Base-by-base conservation (phyloP, 1,140 invertebrate species). In the Euglossa dilemma region DNA sequence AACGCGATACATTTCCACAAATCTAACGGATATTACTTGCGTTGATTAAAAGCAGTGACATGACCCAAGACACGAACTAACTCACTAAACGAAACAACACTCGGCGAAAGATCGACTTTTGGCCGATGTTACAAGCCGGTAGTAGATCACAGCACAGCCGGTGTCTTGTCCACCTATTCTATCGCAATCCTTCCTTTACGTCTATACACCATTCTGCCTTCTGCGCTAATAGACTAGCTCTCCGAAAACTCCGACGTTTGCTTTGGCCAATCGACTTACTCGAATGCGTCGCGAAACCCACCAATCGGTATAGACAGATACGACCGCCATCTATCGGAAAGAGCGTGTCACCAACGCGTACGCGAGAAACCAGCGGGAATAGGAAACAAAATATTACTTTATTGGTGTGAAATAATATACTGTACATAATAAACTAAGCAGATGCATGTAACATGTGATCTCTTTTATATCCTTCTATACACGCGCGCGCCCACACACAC, bases 11-110 rank as follows among this genome's bases (percentile, higher is more conserved):
- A n/a, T 43, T 50, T 59, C 67, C 28, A 36, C 16, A 14, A 43
- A 36, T 67, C 66, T 36, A 45, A 50, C 61, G 18, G 43, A 63
- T 80, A 87, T 91, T 91, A 91, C 90, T 88, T 90, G 86, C 67
- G 73, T 66, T 77, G 4, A 69, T 70, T 47, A 73, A 86, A 75
- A 89, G 67, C 36, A 83, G 54, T 80, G 83, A 75, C 89, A 90
- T 90, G 64, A 12, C 18, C 20, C 5, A 23, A 45, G 52, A 80
- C 43, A n/a, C 73, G 47, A 20, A 73, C 2, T 25, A 57, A 57
- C 16, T 25, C 12, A 23, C 50, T 36, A 25, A 36, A 20, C 23
- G 18, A 0, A 23, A 61, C 56, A 43, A 7, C 36, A 36, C 23
- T 12, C 45, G 18, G n/a, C 36, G 28, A 43, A 25, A 16, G 2